A percentile compares a stretch with the other conserved stretches of the same genome.
Conservation (phyloP, 1,140 invertebrate species). For the Pseudomyrmex dendroicus region DNA sequence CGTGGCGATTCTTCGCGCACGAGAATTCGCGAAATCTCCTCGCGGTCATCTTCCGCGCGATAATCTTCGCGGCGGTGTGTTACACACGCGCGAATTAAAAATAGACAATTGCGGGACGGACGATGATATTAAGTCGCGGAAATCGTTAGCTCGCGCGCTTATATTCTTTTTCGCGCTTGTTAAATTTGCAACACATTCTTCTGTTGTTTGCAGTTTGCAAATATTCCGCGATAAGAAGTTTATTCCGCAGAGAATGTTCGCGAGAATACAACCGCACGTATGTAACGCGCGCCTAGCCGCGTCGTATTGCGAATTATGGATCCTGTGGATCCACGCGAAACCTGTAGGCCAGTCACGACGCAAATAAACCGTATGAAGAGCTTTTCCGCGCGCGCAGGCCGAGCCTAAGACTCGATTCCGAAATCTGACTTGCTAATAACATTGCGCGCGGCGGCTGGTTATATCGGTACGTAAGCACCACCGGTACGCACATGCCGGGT, state of each 20-base stretch:
- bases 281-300: neutral
- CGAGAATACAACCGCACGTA: neutral
- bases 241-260: too few relatives aligned
- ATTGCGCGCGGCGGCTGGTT: conserved; percentile 4
- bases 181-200: too few relatives aligned
- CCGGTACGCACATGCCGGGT: conserved; percentile 14
- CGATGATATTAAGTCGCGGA: too few relatives aligned
- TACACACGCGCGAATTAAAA: too few relatives aligned
- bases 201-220: too few relatives aligned
- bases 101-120: too few relatives aligned
- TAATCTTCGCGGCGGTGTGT: too few relatives aligned
- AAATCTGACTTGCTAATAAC: conserved; percentile 60
- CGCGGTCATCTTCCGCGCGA: too few relatives aligned
- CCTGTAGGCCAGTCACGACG: conserved; percentile 37
- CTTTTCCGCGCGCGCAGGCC: conserved; percentile 41
- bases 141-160: too few relatives aligned
- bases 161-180: too few relatives aligned
- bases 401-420: conserved; percentile 52
- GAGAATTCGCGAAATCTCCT: conserved; percentile 31
- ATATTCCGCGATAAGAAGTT: too few relatives aligned
- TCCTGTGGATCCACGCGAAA: neutral
- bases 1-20: neutral
- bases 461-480: neutral
- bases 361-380: conserved; percentile 43
- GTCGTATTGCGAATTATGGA: conserved; percentile 38